Base-by-base conservation (phyloP, 2,888 invertebrate species). In the Anaspis maculata region DNA sequence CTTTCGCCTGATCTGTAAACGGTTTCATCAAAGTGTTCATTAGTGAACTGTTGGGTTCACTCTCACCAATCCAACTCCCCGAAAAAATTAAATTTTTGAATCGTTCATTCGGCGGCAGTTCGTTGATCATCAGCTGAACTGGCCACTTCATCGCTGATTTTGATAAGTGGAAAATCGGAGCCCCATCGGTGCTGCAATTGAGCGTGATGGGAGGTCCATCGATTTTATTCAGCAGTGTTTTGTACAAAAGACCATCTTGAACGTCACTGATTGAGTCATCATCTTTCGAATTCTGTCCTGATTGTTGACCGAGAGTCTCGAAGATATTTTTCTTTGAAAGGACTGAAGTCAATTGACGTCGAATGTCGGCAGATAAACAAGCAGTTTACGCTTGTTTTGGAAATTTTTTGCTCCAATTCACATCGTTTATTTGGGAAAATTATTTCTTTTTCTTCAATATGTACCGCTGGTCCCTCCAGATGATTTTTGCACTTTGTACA, bases 211-310 rank as follows among this genome's bases (percentile, higher is more conserved):
- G n/a, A n/a, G n/a, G n/a, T n/a, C n/a, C n/a, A n/a, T n/a, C n/a
- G n/a, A n/a, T n/a, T n/a, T n/a, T n/a, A n/a, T n/a, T n/a, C n/a
- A n/a, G n/a, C n/a, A n/a, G n/a, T n/a, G n/a, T n/a, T n/a, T n/a
- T n/a, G n/a, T n/a, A n/a, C n/a, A n/a, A n/a, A n/a, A n/a, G n/a
- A n/a, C n/a, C 21, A 19, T 9, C 21, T 6, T 19, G 29, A 21
- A 19, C 27, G 29, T 34, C 29, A 13, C 34, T 19, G 34, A 31
- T 23, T 15, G 33, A 12, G 37, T 37, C 27, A 29, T 28, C 16
- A 28, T 37, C 21, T n/a, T n/a, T n/a, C n/a, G n/a, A n/a, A n/a
- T n/a, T n/a, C n/a, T n/a, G n/a, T n/a, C n/a, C n/a, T n/a, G n/a
- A n/a, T n/a, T n/a, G n/a, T n/a, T n/a, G n/a, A n/a, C n/a, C n/a